Base-by-base conservation (phyloP, 2,797 vertebrate genomes). In the Trachurus trachurus region DNA sequence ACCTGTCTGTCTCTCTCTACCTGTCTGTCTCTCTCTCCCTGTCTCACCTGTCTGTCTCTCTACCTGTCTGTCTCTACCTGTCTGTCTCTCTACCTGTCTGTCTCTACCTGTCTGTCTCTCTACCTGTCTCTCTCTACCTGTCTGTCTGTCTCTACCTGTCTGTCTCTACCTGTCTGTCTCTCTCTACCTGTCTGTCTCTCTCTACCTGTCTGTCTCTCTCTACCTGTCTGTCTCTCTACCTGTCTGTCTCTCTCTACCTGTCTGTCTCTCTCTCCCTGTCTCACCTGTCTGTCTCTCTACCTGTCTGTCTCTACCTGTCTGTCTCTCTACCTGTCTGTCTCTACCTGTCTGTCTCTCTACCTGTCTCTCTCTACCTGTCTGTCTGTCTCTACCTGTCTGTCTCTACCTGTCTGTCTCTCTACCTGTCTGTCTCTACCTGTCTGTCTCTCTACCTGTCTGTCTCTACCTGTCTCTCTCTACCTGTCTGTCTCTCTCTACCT, bases 251-350 rank as follows among this genome's bases (percentile, higher is more conserved):
- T 26, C 22, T 42, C 10, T 6, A 21, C 21, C 26, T 62, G 29
- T 57, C 22, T 59, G 10, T 50, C 39, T 37, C 31, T 45, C n/a
- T n/a, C n/a, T n/a, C n/a, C n/a, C n/a, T n/a, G n/a, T n/a, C n/a
- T n/a, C n/a, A 15, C 9, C 57, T 67, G 57, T 21, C 67, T 66
- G 12, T 71, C 56, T 64, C 53, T 74, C 26, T 26, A 26, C 26
- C 26, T 26, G 26, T 26, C 26, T 26, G 26, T 26, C 26, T 26
- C 26, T 26, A 26, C 29, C 9, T n/a, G 45, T 17, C 12, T 42
- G 26, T 26, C 26, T 26, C 26, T 26, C n/a, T 5, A 11, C 39
- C 44, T 71, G 15, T 60, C 29, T 42, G 16, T 60, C 44, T 71
- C 9, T 59, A n/a, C n/a, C 26, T 45, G 19, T 62, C 45, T 61